Percentiles rank a stretch among this genome's conserved stretches.
Evolutionary conservation across 2,113 vertebrate genomes (phyloP).

Genomic region (Stictonetta naevosa): DNA sequence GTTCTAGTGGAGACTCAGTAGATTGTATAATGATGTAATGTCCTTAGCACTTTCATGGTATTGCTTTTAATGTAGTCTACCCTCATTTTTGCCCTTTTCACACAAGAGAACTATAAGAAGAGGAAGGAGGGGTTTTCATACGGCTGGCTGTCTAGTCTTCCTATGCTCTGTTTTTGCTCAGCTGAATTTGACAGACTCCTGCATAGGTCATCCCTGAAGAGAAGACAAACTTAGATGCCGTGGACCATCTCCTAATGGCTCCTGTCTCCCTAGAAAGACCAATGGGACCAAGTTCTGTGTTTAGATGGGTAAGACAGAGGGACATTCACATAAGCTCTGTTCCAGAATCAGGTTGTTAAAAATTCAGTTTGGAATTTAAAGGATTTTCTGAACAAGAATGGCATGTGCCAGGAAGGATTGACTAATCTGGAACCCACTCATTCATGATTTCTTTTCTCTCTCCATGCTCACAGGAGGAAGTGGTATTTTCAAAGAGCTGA

Average conservation of each 20-base stretch:
- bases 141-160: background rate
- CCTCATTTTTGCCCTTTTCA: background rate
- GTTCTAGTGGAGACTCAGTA: background rate
- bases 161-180: background rate
- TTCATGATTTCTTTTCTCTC: background rate
- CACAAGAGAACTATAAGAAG: background rate
- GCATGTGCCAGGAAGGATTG: fast-evolving
- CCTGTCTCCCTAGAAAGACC: background rate
- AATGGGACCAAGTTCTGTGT: background rate
- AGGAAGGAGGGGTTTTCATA: background rate
- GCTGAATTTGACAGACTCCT: background rate
- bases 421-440: background rate
- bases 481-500: background rate
- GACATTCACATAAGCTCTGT: background rate
- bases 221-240: background rate
- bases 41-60: background rate
- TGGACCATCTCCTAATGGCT: background rate
- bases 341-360: background rate
- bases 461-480: background rate
- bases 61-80: background rate
- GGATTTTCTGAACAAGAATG: background rate
- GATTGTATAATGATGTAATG: background rate
- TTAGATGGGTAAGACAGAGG: background rate
- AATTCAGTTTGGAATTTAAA: background rate
- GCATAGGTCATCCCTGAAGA: fast-evolving